phyloP scores from a whole-genome alignment of 2,113 vertebrate species.

The Rhynchomys soricoides region DNA sequence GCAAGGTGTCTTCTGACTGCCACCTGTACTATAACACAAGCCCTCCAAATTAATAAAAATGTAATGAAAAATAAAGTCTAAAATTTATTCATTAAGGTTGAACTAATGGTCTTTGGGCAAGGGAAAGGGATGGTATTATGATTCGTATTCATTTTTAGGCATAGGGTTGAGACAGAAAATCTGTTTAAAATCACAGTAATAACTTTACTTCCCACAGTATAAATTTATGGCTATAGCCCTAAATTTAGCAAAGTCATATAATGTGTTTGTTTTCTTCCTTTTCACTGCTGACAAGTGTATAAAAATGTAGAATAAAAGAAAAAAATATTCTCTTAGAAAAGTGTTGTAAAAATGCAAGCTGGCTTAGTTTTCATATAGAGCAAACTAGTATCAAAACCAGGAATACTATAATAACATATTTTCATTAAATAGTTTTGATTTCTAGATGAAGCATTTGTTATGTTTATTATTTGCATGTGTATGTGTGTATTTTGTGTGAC shows the following conservation, averaged over 20 bases:
- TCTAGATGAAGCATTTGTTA: not conserved
- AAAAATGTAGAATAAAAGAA: not conserved
- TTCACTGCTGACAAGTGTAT: not conserved
- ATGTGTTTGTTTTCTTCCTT: not conserved
- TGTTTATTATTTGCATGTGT: not conserved
- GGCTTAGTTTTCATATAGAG: not conserved
- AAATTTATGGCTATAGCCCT: not conserved
- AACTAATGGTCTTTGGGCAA: not conserved
- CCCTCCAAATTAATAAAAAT: not conserved
- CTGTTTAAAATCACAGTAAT: not conserved
- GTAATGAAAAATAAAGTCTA: not conserved
- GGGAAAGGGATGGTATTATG: not conserved
- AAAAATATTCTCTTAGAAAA: not conserved
- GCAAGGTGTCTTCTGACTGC: not conserved
- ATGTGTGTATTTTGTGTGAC: not conserved
- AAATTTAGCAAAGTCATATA: not conserved
- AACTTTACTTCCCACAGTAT: not conserved
- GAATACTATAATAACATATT: not conserved
- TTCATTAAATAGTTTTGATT: constrained; percentile 34
- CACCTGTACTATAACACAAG: not conserved
- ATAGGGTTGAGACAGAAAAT: not conserved
- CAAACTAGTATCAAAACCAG: not conserved
- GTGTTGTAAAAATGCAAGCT: not conserved
- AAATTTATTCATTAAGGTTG: not conserved
- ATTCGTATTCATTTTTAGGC: not conserved